Percentiles rank a stretch among this genome's conserved stretches.
phyloP scores from a whole-genome alignment of 2,113 vertebrate species.

The Petroica traversi region DNA sequence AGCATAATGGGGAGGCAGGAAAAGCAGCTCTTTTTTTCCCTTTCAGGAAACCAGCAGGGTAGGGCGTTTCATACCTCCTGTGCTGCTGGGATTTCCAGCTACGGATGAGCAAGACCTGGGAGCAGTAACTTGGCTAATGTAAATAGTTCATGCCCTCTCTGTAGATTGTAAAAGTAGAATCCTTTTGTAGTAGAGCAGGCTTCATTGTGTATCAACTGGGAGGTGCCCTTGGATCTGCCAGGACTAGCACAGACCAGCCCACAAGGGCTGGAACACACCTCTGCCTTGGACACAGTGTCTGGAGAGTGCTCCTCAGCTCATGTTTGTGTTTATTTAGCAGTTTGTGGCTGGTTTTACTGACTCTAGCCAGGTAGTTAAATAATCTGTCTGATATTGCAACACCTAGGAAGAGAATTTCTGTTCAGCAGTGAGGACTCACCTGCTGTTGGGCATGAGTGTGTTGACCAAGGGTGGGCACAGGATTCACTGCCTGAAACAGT shows the following conservation, averaged over 20 bases:
- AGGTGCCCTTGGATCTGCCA: conserved; percentile 14
- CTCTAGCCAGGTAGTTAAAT: not conserved
- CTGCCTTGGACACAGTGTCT: not conserved
- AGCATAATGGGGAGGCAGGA: not conserved
- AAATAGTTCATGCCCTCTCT: not conserved
- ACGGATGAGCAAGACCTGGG: not conserved
- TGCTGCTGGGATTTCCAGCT: conserved; percentile 25
- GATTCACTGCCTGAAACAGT: not conserved
- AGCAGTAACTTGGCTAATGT: not conserved
- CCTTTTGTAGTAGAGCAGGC: not conserved
- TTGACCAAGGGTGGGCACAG: not conserved
- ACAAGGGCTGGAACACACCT: rapidly evolving
- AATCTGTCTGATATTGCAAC: not conserved
- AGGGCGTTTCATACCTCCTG: not conserved
- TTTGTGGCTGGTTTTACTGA: not conserved
- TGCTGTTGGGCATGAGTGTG: not conserved
- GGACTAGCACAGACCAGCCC: not conserved
- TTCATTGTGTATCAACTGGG: conserved; percentile 21
- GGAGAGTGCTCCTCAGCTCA: not conserved
- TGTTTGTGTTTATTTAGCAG: not conserved
- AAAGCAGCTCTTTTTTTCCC: not conserved
- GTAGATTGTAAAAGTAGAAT: not conserved
- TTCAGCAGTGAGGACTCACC: not conserved
- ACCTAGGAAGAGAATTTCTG: not conserved
- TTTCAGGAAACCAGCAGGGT: not conserved